A percentile compares a stretch with the other conserved stretches of the same genome.
Conservation (phyloP, 2,797 vertebrate species). For the Sebastes nivosus region DNA sequence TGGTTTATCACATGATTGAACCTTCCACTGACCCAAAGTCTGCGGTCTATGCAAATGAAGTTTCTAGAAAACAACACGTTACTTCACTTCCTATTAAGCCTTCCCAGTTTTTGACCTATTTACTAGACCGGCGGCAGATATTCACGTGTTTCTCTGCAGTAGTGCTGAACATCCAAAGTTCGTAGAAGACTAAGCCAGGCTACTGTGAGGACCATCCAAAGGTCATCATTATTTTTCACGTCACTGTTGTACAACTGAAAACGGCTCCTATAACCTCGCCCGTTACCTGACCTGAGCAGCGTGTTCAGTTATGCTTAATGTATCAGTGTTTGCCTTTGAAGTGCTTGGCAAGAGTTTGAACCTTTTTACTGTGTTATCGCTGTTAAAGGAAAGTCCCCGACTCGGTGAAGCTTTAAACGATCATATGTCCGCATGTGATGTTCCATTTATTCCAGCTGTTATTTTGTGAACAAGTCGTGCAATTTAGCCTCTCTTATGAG, state of each 20-base stretch:
- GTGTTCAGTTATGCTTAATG: slow-evolving; percentile 4
- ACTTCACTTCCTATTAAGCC: slow-evolving; percentile 38
- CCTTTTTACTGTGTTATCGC: slow-evolving; percentile 7
- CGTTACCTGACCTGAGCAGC: slow-evolving; percentile 21
- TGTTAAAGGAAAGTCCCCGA: slow-evolving; percentile 22
- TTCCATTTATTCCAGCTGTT: slow-evolving; percentile 6
- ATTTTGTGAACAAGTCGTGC: neutral
- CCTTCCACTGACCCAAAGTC: slow-evolving; percentile 2
- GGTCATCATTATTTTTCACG: slow-evolving; percentile 50
- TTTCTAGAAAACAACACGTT: slow-evolving; percentile 45
- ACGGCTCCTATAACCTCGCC: slow-evolving; percentile 5
- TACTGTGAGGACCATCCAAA: slow-evolving; percentile 40
- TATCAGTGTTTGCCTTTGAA: slow-evolving; percentile 14
- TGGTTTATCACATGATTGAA: slow-evolving; percentile 20
- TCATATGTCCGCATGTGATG: neutral
- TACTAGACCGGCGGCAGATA: slow-evolving; percentile 27
- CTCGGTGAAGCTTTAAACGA: neutral
- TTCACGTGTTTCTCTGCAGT: slow-evolving; percentile 41
- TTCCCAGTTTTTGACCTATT: slow-evolving; percentile 34
- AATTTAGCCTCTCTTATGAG: neutral
- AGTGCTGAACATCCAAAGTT: slow-evolving; percentile 47
- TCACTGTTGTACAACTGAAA: slow-evolving; percentile 31
- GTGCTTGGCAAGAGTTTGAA: slow-evolving; percentile 27
- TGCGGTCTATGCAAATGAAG: slow-evolving; percentile 14
- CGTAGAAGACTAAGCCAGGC: slow-evolving; percentile 25